Conservation (phyloP, 2,797 vertebrate genomes). For the Phoebastria nigripes region DNA sequence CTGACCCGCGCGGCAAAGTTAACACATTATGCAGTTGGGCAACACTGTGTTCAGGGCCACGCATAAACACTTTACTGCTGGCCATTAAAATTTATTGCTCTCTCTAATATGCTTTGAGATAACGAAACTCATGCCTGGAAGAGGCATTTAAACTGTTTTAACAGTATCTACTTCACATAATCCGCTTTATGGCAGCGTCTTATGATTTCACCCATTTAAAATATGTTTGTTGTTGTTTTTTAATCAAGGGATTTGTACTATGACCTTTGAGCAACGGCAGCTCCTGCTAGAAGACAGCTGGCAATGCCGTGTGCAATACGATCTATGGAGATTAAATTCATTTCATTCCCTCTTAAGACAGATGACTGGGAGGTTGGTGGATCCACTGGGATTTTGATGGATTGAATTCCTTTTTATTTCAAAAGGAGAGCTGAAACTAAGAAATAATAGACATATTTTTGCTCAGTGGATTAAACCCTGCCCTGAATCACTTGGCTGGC, state of each 20-base stretch:
- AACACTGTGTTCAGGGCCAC: neutral
- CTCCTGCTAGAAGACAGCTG: conserved; percentile 26
- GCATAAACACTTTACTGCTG: conserved; percentile 52
- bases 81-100: conserved; percentile 58
- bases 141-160: conserved; percentile 58
- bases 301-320: neutral
- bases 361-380: neutral
- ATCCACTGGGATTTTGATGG: conserved; percentile 26
- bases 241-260: conserved; percentile 32
- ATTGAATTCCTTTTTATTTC: conserved; percentile 19
- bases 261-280: conserved; percentile 22
- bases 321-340: conserved; percentile 29
- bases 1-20: fast-evolving
- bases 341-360: conserved; percentile 7
- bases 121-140: conserved; percentile 64
- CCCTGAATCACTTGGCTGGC: neutral
- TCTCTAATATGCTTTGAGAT: conserved; percentile 61
- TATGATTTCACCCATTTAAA: conserved; percentile 52
- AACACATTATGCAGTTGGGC: neutral
- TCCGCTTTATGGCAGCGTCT: conserved; percentile 41
- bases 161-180: conserved; percentile 54
- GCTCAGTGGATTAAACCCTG: neutral
- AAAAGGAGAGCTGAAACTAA: neutral
- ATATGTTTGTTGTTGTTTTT: conserved; percentile 20
- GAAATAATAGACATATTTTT: neutral